phyloP scores from a whole-genome alignment of 2,113 vertebrate species.

The Stegastes partitus region DNA sequence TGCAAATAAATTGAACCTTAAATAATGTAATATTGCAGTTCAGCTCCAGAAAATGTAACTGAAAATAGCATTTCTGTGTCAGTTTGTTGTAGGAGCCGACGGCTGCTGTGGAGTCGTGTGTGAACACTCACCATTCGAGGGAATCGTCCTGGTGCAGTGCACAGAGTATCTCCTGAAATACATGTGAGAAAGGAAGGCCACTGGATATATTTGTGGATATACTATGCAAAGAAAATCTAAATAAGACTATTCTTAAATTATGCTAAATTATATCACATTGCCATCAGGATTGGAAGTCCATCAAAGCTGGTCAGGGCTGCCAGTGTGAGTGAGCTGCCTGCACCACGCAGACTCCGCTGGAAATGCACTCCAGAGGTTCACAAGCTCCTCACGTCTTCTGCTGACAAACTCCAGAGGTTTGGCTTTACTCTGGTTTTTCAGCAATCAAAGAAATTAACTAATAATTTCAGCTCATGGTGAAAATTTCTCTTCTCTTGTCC shows the following conservation, averaged over 20 bases:
- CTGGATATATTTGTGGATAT: neutral
- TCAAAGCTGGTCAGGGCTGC: constrained; percentile 92
- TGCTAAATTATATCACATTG: neutral
- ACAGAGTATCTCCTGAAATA: constrained; percentile 93
- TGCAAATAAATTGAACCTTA: neutral
- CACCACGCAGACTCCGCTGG: constrained; percentile 93
- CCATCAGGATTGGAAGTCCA: constrained; percentile 86
- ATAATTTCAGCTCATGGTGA: neutral
- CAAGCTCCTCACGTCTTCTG: constrained; percentile 86
- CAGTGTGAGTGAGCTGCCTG: constrained; percentile 93
- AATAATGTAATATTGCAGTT: neutral
- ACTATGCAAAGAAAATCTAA: neutral
- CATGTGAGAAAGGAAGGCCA: constrained; percentile 86
- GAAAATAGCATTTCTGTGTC: constrained; percentile 48
- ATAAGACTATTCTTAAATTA: neutral
- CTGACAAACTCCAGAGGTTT: constrained; percentile 92
- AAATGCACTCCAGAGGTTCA: constrained; percentile 93
- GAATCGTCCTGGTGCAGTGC: constrained; percentile 96
- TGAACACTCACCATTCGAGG: constrained; percentile 96
- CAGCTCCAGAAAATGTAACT: constrained; percentile 18
- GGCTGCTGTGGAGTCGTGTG: constrained; percentile 95
- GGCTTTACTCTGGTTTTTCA: neutral
- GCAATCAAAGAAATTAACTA: neutral
- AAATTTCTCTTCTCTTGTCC: constrained; percentile 16
- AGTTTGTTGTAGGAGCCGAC: constrained; percentile 94